Percentiles rank a stretch among this genome's conserved stretches.
Conservation (phyloP, 1,140 invertebrate genomes). For the Mizuhopecten yessoensis region DNA sequence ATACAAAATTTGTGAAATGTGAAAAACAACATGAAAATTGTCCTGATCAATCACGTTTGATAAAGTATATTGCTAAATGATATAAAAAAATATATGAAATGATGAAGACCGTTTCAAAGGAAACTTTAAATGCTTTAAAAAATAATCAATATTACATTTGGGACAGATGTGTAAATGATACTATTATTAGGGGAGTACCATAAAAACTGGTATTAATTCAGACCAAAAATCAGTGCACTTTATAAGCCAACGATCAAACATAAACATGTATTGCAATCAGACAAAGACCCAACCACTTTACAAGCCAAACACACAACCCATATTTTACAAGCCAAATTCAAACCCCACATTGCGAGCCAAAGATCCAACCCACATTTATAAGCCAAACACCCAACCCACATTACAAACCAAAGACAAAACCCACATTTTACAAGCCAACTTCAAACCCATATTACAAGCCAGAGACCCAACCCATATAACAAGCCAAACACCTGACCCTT, state of each 20-base stretch:
- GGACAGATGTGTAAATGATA: no score
- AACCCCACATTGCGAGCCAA: not conserved
- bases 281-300: no score
- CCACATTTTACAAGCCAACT: not conserved
- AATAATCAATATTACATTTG: no score
- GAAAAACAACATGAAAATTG: slow-evolving; percentile 22
- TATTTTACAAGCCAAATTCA: not conserved
- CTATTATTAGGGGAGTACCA: no score
- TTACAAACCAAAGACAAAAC: not conserved
- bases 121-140: not conserved
- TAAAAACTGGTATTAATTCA: no score
- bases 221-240: no score
- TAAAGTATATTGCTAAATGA: not conserved
- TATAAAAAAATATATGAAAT: not conserved
- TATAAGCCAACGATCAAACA: no score
- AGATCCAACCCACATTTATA: not conserved
- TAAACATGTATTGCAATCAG: no score
- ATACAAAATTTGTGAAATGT: not conserved
- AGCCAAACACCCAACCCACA: not conserved
- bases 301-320: not conserved
- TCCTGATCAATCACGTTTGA: not conserved
- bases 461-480: not conserved
- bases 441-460: not conserved
- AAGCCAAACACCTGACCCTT: not conserved
- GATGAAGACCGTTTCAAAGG: not conserved